These are phyloP conservation scores for Pseudomugil gertrudae DNA, from an alignment of 2,797 vertebrate species.

Conservation along the genomic window DNA sequence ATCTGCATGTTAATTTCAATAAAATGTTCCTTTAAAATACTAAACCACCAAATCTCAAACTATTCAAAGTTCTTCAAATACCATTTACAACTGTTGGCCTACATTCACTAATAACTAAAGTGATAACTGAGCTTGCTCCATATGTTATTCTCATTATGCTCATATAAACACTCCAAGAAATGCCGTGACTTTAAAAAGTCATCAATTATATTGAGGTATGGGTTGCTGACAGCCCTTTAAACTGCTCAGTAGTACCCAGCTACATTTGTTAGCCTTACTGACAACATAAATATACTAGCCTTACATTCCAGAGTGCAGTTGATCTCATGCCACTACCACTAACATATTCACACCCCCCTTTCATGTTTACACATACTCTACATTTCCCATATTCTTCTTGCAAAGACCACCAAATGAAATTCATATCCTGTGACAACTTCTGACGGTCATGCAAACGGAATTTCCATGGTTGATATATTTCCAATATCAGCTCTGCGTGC, in stretches of 20 bases:
- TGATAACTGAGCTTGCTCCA: not conserved
- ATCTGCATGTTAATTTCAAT: not conserved
- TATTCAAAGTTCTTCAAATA: not conserved
- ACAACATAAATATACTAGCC: constrained; percentile 66
- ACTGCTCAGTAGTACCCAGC: constrained; percentile 13
- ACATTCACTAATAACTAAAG: not conserved
- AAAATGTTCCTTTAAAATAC: not conserved
- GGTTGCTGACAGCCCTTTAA: constrained; percentile 44
- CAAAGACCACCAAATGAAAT: constrained; percentile 60
- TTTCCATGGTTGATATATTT: constrained; percentile 52
- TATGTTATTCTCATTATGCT: not conserved
- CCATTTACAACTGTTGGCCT: too few relatives aligned
- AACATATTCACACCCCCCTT: constrained; percentile 47
- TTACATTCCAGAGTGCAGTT: constrained; percentile 65
- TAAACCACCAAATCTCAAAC: too few relatives aligned
- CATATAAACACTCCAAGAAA: not conserved
- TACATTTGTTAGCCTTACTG: constrained; percentile 37
- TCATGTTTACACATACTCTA: constrained; percentile 26
- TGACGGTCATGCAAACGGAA: constrained; percentile 52
- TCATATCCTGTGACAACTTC: constrained; percentile 53
- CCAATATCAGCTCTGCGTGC: constrained; percentile 53
- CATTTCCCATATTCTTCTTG: constrained; percentile 41
- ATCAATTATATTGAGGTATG: constrained; percentile 16
- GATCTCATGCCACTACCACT: constrained; percentile 44
- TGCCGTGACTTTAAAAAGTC: not conserved